Evolutionary conservation across 1,140 invertebrate species (phyloP), one percentile per base, ranked within the genome.

Genomic region (Chlorops oryzae): DNA sequence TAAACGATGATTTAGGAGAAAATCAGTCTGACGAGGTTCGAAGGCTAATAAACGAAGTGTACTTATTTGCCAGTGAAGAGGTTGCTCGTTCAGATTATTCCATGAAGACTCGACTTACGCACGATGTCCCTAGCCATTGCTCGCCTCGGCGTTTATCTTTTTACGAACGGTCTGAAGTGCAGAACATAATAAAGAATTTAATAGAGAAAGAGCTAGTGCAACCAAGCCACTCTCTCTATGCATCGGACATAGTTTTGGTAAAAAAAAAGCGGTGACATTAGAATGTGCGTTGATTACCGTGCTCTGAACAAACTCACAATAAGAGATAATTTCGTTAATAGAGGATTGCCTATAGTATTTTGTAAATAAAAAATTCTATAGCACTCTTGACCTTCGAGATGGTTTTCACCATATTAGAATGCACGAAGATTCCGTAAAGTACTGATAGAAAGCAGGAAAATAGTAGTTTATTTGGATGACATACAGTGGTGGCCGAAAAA

Each of bases 101-200:
- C 22, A 50, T 53, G 51, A 41, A 50, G 23, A 53, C 42, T 13
- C 21, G 35, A 5, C 24, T 53, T 13, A 50, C 37, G 6, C 17
- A 43, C 23, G 44, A 40, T 32, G 22, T 9, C 13, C 40, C 40
- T 21, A 21, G 18, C n/a, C 20, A 41, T 20, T 41, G 40, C 22
- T 41, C 20, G 22, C 40, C 40, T 20, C 18, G 6, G 23, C 13
- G 18, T 21, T 41, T n/a, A n/a, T n/a, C n/a, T 41, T 20, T 41
- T 20, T 15, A 41, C 12, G 40, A 41, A 5, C n/a, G 35, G 13
- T 13, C n/a, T 7, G 41, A 58, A 22, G 41, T 69, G 32, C 21
- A 56, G 35, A 48, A 49, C 22, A 65, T 63, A 34, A 40, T 13
- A 41, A 22, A 41, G 18, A 20, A 21, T 6, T 41, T 41, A 41